Base-by-base conservation (phyloP, 1,140 invertebrate genomes). In the Drosophila tristis region DNA sequence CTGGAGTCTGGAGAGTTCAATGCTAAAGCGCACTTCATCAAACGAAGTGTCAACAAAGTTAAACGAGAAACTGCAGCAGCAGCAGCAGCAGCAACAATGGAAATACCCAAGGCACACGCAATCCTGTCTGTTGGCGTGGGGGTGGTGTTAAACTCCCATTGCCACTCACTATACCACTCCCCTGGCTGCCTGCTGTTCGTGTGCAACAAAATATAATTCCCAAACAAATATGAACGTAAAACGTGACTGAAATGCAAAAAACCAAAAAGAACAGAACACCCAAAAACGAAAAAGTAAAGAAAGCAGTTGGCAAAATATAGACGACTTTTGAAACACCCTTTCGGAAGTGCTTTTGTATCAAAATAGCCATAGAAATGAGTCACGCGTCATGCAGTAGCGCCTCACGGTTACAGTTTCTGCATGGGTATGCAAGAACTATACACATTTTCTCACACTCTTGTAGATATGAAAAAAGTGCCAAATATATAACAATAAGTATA, bases 191-290 rank as follows among this genome's bases (percentile, higher is more conserved):
- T 54, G 49, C 23, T 42, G 20, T 26, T 49, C n/a, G 50, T 53
- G 51, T 65, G 70, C 58, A 74, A 57, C 77, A 75, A 61, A 55
- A 74, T 53, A 74, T 84, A 85, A 84, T 84, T 85, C 81, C 66
- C 62, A 80, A 80, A 84, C 72, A 84, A 80, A 85, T 84, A 80
- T 86, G 77, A 86, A 86, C 80, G 74, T 86, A 81, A 86, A 78
- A 86, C 81, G 81, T 86, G 81, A 86, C 81, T 80, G 81, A 86
- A 86, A 80, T 86, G 65, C 64, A 77, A 76, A 82, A 66, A 63
- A 44, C 44, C 25, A 31, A 50, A 64, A 39, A 39, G 25, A 50
- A 31, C 25, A 43, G 58, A 50, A 53, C 57, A 56, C 55, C 43
- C 55, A 11, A 47, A 73, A 50, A 56, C 51, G 53, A 59, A n/a